Evolutionary conservation across 2,797 vertebrate species (phyloP).

Genomic region (Columba guinea): DNA sequence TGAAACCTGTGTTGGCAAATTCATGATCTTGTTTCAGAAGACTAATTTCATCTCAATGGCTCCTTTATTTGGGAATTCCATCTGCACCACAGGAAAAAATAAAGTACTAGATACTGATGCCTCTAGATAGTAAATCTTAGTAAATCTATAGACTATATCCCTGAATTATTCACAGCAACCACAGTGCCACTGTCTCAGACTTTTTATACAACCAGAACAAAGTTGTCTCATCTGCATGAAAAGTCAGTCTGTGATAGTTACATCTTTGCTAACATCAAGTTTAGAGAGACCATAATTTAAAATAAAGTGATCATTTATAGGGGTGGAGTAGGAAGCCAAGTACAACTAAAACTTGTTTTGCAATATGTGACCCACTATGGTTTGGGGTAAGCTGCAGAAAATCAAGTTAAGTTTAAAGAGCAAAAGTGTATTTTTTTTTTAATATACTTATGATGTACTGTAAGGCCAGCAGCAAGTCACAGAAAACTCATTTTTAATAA

Average conservation of each 20-base stretch:
- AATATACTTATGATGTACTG: neutral
- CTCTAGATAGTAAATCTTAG: neutral
- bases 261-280: neutral
- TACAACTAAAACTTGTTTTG: neutral
- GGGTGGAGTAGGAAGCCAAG: neutral
- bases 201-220: neutral
- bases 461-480: neutral
- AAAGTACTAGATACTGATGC: neutral
- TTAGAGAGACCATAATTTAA: neutral
- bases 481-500: slow-evolving; percentile 18
- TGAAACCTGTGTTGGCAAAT: neutral
- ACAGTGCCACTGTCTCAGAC: neutral
- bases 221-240: neutral
- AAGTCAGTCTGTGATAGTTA: neutral
- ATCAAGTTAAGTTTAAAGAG: neutral
- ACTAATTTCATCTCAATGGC: neutral
- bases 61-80: neutral
- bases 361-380: neutral
- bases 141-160: neutral
- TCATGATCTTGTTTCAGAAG: neutral
- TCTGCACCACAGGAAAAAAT: neutral
- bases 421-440: neutral
- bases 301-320: neutral
- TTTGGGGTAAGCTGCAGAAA: neutral
- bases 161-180: neutral